A percentile compares a stretch with the other conserved stretches of the same genome.
phyloP scores from a whole-genome alignment of 2,113 vertebrate species.

The Sander vitreus region DNA sequence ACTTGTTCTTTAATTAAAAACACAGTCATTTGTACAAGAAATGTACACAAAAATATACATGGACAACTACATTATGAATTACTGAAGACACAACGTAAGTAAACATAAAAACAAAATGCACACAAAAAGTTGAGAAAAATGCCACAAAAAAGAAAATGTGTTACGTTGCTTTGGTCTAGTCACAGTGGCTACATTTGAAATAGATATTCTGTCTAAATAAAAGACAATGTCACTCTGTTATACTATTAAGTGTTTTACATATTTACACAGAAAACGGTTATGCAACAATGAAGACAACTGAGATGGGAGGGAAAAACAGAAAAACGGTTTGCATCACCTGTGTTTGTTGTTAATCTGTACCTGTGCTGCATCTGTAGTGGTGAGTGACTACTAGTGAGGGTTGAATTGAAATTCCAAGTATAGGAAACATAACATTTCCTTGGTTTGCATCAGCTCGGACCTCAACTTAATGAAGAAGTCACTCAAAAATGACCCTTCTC shows the following conservation, averaged over 20 bases:
- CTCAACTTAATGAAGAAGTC: slow-evolving; percentile 12
- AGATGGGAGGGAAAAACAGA: slow-evolving; percentile 16
- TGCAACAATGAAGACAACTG: slow-evolving; percentile 41
- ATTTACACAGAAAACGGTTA: slow-evolving; percentile 79
- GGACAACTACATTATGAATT: slow-evolving; percentile 75
- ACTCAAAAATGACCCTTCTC: slow-evolving; percentile 16
- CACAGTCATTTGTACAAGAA: slow-evolving; percentile 90
- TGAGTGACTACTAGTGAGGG: slow-evolving; percentile 35
- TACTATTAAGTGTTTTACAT: slow-evolving; percentile 78
- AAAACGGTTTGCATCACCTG: slow-evolving; percentile 16
- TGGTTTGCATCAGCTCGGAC: slow-evolving; percentile 15
- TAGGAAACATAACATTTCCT: slow-evolving; percentile 18
- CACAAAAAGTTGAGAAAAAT: slow-evolving; percentile 64
- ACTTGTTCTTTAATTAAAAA: slow-evolving; percentile 86
- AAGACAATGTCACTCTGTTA: slow-evolving; percentile 78
- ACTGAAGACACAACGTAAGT: slow-evolving; percentile 66
- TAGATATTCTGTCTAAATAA: slow-evolving; percentile 78
- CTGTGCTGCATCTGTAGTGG: slow-evolving; percentile 31
- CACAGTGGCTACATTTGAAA: slow-evolving; percentile 85
- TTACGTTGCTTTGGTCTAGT: slow-evolving; percentile 92
- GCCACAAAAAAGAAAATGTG: slow-evolving; percentile 71
- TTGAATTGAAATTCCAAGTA: slow-evolving; percentile 1
- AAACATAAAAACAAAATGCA: slow-evolving; percentile 65
- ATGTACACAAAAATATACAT: slow-evolving; percentile 92
- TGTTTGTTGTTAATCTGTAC: slow-evolving; percentile 37